Evolutionary conservation across 2,888 invertebrate species (phyloP), one percentile per base, ranked within the genome.

Genomic region (Nipponacmea schrenckii): DNA sequence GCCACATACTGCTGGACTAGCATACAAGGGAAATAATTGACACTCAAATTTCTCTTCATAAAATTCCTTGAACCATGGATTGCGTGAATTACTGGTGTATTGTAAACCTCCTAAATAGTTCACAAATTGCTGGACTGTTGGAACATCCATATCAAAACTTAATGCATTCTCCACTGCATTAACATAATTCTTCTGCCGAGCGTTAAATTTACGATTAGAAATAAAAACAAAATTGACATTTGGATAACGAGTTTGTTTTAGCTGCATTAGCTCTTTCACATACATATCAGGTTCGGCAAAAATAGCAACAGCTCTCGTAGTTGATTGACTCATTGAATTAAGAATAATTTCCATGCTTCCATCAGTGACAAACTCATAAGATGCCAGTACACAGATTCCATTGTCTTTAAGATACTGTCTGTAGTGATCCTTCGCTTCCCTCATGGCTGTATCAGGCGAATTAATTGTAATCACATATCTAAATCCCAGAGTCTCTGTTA

Each of bases 51-150:
- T 69, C 3, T 69, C 72, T 72, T 86, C 78, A 68, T 81, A 86
- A 66, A 79, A 85, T 26, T 85, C 85, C 12, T 75, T 46, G 65
- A 86, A 79, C 87, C 87, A 87, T 5, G 85, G 86, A 67, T 86
- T 85, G 63, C 63, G 65, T 46, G 48, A 68, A 8, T 5, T 39
- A 10, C 31, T 20, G 1, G 48, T 50, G 2, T 72, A 64, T 17
- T 62, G 26, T 12, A 62, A 46, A 10, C 7, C 62, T n/a, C 45
- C n/a, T 39, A 79, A 45, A 71, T 76, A 78, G 12, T 2, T 71
- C 1, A 63, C 68, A 66, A 80, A 79, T 1, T 70, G 67, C 17
- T 67, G 14, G 26, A 80, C 70, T 3, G 65, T 66, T 7, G 76
- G 74, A 1, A 69, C 50, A 24, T 67, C 24, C 20, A 76, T 66